Conservation (phyloP, 2,113 vertebrate genomes). For the Arizona elegans region DNA sequence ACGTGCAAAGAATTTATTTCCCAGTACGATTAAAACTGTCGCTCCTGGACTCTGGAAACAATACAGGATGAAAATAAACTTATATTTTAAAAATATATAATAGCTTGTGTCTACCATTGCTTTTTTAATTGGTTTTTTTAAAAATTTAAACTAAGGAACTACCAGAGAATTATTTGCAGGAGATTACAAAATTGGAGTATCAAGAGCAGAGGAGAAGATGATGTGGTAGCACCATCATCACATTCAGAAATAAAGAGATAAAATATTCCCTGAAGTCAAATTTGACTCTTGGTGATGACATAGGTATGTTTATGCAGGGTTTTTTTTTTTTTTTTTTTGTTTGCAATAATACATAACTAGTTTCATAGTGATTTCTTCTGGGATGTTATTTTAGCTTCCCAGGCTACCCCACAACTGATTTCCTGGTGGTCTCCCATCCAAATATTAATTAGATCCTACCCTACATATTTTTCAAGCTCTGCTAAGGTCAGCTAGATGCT, state of each 20-base stretch:
- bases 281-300: background rate
- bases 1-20: background rate
- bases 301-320: background rate
- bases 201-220: background rate
- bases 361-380: background rate
- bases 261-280: background rate
- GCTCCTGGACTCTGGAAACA: background rate
- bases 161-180: background rate
- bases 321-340: background rate
- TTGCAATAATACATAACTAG: background rate
- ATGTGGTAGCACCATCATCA: background rate
- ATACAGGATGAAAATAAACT: background rate
- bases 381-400: background rate
- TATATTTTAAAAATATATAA: background rate
- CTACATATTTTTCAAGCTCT: background rate
- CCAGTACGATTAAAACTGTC: background rate
- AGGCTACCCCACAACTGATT: background rate
- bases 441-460: background rate
- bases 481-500: background rate
- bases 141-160: background rate
- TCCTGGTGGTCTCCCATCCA: background rate
- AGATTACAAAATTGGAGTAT: background rate
- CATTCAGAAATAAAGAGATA: background rate
- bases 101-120: background rate
- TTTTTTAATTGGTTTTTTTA: background rate